Percentiles rank a stretch among this genome's conserved stretches.
Evolutionary conservation across 2,888 invertebrate genomes (phyloP).

Genomic region (Andrena fulva): DNA sequence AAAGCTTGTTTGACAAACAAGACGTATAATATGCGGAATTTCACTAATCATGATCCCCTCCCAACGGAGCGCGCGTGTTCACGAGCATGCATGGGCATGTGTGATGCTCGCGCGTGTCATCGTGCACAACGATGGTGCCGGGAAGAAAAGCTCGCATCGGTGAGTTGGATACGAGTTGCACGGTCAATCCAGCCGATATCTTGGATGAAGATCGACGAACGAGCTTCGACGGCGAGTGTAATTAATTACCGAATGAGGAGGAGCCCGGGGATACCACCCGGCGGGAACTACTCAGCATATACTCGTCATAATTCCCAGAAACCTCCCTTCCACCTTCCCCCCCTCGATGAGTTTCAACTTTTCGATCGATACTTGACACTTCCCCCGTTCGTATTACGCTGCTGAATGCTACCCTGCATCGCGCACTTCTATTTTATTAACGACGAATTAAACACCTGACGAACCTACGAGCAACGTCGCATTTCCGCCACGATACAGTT

Average conservation of each 20-base stretch:
- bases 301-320: constrained; percentile 80
- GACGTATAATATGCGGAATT: constrained; percentile 12
- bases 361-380: constrained; percentile 60
- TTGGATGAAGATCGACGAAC: constrained; percentile 80
- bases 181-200: constrained; percentile 71
- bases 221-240: constrained; percentile 77
- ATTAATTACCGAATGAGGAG: constrained; percentile 81
- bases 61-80: constrained; percentile 7
- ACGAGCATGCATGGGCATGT: background rate
- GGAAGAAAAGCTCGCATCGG: constrained; percentile 57
- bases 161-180: constrained; percentile 68
- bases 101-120: constrained; percentile 3
- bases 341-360: constrained; percentile 52
- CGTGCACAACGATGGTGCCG: constrained; percentile 42
- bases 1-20: constrained; percentile 26
- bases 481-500: too few relatives aligned
- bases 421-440: constrained; percentile 47
- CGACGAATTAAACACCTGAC: constrained; percentile 26
- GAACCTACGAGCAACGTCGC: background rate
- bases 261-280: constrained; percentile 76
- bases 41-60: constrained; percentile 47
- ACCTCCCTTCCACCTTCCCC: constrained; percentile 42
- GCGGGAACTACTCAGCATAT: constrained; percentile 78
- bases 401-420: constrained; percentile 31
- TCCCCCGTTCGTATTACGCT: constrained; percentile 38